Base-by-base conservation (phyloP, 2,797 vertebrate genomes). In the Cyprinella venusta region DNA sequence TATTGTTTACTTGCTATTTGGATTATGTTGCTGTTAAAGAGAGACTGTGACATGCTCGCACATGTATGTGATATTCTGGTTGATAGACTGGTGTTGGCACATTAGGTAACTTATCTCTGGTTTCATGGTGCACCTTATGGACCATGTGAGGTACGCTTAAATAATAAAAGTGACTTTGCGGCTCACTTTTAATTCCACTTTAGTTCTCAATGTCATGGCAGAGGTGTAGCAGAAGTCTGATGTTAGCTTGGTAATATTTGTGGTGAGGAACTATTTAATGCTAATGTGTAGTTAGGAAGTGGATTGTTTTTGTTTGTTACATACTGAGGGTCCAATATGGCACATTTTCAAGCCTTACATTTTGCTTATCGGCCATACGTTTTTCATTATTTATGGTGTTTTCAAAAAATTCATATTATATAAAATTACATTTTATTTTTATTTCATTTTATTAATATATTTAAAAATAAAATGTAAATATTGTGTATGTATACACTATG, bases 11-110 rank as follows among this genome's bases (percentile, higher is more conserved):
- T 8, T 65, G n/a, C 26, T 79, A 9, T 61, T 63, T 54, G 21
- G 15, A 69, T 52, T 24, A 6, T 38, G 33, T 26, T 26, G 15
- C 50, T 13, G 85, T 87, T 89, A 89, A 86, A 87, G 77, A 84
- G 30, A 33, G 64, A 84, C 33, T 19, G 36, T 13, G 52, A 69
- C 68, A 79, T 79, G 75, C 38, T 59, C 48, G 59, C 65, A 19
- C 67, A 78, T 52, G 59, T 40, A 64, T 78, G 50, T 40, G 54
- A 84, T 70, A 81, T 9, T 81, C 16, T 0, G 45, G 21, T 26
- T 75, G 75, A 82, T 75, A 75, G 71, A 65, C 33, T 52, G 69
- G 45, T 72, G 26, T 38, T 74, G 80, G 70, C 59, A 65, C 70
- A 42, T 67, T n/a, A 54, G 33, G 75, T 74, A 52, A 30, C 42